Conservation (phyloP, 2,113 vertebrate genomes). For the Octodon degus region DNA sequence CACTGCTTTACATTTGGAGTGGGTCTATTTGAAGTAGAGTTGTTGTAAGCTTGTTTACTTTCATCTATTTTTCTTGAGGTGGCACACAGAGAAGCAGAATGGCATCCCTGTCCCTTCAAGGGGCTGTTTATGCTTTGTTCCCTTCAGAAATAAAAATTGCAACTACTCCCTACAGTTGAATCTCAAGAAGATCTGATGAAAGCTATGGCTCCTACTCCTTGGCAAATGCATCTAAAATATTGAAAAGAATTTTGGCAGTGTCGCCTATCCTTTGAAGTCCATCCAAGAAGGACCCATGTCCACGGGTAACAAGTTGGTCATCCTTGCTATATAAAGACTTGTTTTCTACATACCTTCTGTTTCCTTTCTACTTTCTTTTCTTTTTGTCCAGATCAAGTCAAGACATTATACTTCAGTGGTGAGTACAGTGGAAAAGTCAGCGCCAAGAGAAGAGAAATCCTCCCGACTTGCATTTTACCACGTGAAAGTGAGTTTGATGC, state of each 20-base stretch:
- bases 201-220: background rate
- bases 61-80: background rate
- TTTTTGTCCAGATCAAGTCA: background rate
- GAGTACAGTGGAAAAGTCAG: background rate
- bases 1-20: conserved; percentile 6
- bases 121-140: background rate
- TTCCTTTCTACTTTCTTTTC: background rate
- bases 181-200: background rate
- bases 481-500: background rate
- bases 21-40: background rate
- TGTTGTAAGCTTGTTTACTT: background rate
- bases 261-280: background rate
- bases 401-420: background rate
- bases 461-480: background rate
- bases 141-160: background rate
- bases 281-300: background rate
- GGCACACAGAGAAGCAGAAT: background rate
- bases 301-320: background rate
- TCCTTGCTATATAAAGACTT: background rate
- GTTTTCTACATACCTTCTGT: background rate
- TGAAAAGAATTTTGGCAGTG: background rate
- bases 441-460: background rate
- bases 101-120: background rate
- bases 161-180: background rate
- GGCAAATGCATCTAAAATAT: background rate